Evolutionary conservation across 1,140 invertebrate genomes (phyloP).

Genomic region (Caenorhabditis brenneri): DNA sequence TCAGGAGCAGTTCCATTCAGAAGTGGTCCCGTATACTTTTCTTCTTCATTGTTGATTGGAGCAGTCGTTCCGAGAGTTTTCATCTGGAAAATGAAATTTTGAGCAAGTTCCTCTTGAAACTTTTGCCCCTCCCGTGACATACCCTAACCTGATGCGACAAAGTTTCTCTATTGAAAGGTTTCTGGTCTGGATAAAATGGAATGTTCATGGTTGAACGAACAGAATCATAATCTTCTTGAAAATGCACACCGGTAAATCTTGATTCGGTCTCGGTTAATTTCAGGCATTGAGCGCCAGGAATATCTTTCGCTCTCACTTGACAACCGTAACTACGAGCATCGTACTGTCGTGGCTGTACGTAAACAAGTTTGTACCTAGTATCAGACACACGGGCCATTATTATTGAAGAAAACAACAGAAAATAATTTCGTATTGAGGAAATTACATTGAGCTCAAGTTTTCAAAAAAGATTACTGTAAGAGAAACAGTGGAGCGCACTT

Average conservation of each 20-base stretch:
- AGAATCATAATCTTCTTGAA: not conserved
- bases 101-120: no score
- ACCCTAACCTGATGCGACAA: no score
- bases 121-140: no score
- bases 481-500: no score
- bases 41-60: not conserved
- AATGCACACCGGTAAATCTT: not conserved
- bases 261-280: not conserved
- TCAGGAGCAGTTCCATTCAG: not conserved
- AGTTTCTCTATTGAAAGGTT: not conserved
- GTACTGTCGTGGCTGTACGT: not conserved
- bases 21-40: not conserved
- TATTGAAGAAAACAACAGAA: no score
- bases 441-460: no score
- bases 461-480: no score
- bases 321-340: not conserved
- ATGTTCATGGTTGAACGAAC: not conserved
- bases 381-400: no score
- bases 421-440: no score
- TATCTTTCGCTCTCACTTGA: not conserved
- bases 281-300: not conserved
- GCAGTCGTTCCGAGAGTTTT: not conserved
- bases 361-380: not conserved
- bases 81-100: no score
- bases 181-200: not conserved